Base-by-base conservation (phyloP, 2,113 vertebrate genomes). In the Onychostruthus taczanowskii region DNA sequence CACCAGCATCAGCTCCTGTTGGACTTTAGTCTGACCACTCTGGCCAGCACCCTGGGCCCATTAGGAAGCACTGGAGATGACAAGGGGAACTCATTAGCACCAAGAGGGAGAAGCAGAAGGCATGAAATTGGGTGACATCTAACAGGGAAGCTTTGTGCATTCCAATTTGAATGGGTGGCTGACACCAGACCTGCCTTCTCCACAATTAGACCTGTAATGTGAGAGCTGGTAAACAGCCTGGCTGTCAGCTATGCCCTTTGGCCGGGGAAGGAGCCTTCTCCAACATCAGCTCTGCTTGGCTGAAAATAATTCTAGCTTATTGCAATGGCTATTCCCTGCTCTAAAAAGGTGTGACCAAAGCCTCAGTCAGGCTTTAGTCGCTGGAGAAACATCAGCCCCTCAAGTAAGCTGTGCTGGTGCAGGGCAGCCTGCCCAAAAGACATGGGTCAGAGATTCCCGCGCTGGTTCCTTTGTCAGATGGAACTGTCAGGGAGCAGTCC, bases 141-240 rank as follows among this genome's bases (percentile, higher is more conserved):
- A 86, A 73, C 43, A 86, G 85, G 73, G 74, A 80, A 72, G 64
- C 61, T 86, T 87, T 85, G 82, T 67, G 78, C 58, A 67, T 86
- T 91, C 79, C 44, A 74, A 64, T 89, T 63, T 50, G 35, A 93
- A 74, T 0, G 89, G 33, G 82, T 89, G 76, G 80, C 69, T 90
- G 92, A 85, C 87, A 95, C 70, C 78, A 93, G 90, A 93, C 92
- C 92, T 81, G 73, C 68, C 84, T 94, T 72, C 79, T 95, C 93
- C 6, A 2, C 90, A 96, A 86, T 96, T 92, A 93, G 81, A 95
- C 55, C 73, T 90, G 97, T 91, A 97, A 96, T 11, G 7, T 80
- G 91, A 97, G 96, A 96, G 47, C 87, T 74, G 86, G 93, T 92
- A 96, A 96, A 94, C 94, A 97, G 84, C 66, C 85, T 0, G 62